Evolutionary conservation across 2,797 vertebrate genomes (phyloP), one percentile per base, ranked within the genome.

Genomic region (Mus minutoides): DNA sequence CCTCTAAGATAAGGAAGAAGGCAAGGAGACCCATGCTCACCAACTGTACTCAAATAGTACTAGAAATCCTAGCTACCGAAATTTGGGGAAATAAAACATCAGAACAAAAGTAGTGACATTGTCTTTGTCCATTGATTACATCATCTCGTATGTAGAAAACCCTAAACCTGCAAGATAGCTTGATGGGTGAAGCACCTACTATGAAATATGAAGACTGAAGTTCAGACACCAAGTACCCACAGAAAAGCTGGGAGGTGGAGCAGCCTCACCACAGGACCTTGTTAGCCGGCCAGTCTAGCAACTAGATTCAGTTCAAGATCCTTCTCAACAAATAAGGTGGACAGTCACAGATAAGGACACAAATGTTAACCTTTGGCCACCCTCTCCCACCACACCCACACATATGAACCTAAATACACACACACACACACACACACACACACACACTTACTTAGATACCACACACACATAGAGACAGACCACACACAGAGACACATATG

Each of bases 61-160:
- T 56, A 16, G 52, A 87, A 76, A 16, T 52, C 22, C 34, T 60
- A 79, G 29, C 52, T 76, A 60, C 9, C 34, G 16, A 40, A 87
- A 62, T 31, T 40, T 71, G 34, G 34, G 56, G 21, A 56, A 77
- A 75, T 16, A 52, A 94, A 84, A 46, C 5, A 46, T 52, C 62
- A 76, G 52, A 94, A 71, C 69, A 29, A 22, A 92, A 96, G n/a
- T 52, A 43, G n/a, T 14, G 5, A 78, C n/a, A 56, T 37, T 37
- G 71, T 54, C n/a, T 76, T 4, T 37, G 73, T 29, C 75, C 40
- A 58, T 52, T 40, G 52, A 75, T 76, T 46, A 43, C 34, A 80
- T 75, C 46, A 62, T 26, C 37, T 82, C 22, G 24, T 31, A n/a
- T 49, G 14, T 29, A 67, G 64, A 89, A 89, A 85, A 43, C 16